phyloP scores from a whole-genome alignment of 2,113 vertebrate species.

The Sakesphorus luctuosus region DNA sequence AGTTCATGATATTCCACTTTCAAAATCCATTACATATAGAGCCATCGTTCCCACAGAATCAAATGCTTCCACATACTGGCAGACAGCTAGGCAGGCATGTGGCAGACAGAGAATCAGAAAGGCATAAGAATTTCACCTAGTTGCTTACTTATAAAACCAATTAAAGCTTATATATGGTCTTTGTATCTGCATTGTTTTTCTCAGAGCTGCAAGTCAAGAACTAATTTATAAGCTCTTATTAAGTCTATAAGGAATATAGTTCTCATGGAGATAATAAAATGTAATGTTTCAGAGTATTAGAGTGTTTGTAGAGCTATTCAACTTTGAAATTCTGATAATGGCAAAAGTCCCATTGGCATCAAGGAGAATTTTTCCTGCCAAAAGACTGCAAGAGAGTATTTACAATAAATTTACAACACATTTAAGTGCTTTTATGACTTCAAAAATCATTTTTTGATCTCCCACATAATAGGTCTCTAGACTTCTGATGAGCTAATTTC shows the following conservation, averaged over 20 bases:
- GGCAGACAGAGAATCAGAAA: not conserved
- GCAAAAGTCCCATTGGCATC: slow-evolving; percentile 23
- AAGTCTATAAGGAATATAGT: not conserved
- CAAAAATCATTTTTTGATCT: not conserved
- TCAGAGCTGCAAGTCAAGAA: not conserved
- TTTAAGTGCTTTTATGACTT: slow-evolving; percentile 20
- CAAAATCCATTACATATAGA: accelerated
- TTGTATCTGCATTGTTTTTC: not conserved
- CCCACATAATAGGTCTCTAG: not conserved
- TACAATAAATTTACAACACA: slow-evolving; percentile 2
- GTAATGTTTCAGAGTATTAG: not conserved
- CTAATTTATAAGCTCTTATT: slow-evolving; percentile 14
- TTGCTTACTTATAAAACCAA: not conserved
- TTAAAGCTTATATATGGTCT: not conserved
- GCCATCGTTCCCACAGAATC: not conserved
- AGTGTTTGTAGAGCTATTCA: not conserved
- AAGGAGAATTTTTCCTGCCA: slow-evolving; percentile 12
- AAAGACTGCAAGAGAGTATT: slow-evolving; percentile 4
- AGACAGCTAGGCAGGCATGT: not conserved
- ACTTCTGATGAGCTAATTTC: slow-evolving; percentile 15
- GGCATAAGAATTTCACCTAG: not conserved
- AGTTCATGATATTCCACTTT: not conserved
- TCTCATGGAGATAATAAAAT: slow-evolving; percentile 25
- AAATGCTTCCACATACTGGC: not conserved
- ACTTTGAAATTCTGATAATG: slow-evolving; percentile 15